Evolutionary conservation across 2,888 invertebrate species (phyloP).

Genomic region (Spialia ferax): DNA sequence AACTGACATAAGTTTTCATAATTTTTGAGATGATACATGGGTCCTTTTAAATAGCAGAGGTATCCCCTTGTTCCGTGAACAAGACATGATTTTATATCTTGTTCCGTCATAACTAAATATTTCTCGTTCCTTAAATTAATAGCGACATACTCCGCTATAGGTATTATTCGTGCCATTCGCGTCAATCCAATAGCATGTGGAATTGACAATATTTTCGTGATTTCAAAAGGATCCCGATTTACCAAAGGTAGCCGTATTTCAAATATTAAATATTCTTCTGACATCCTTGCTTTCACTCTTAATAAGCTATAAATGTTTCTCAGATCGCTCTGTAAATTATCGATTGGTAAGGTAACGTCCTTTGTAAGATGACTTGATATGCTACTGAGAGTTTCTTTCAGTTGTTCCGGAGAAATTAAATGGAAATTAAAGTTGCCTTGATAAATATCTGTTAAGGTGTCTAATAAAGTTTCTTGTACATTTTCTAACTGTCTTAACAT

Average conservation of each 20-base stretch:
- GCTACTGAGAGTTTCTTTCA: not conserved
- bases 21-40: too few relatives aligned
- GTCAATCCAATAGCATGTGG: not conserved
- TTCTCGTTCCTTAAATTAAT: not conserved
- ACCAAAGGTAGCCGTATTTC: not conserved
- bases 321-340: not conserved
- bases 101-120: not conserved
- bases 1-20: too few relatives aligned
- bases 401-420: conserved; percentile 20
- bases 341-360: not conserved
- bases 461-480: too few relatives aligned
- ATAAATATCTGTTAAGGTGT: conserved; percentile 7
- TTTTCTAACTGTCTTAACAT: too few relatives aligned
- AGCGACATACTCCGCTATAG: not conserved
- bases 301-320: not conserved
- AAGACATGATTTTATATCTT: not conserved
- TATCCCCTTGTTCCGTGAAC: too few relatives aligned
- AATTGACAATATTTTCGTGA: not conserved
- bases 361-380: not conserved
- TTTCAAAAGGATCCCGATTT: not conserved
- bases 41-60: too few relatives aligned
- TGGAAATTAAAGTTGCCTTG: conserved; percentile 18
- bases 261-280: not conserved
- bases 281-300: not conserved
- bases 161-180: not conserved